Conservation (phyloP, 2,797 vertebrate genomes). For the Chelonia mydas region DNA sequence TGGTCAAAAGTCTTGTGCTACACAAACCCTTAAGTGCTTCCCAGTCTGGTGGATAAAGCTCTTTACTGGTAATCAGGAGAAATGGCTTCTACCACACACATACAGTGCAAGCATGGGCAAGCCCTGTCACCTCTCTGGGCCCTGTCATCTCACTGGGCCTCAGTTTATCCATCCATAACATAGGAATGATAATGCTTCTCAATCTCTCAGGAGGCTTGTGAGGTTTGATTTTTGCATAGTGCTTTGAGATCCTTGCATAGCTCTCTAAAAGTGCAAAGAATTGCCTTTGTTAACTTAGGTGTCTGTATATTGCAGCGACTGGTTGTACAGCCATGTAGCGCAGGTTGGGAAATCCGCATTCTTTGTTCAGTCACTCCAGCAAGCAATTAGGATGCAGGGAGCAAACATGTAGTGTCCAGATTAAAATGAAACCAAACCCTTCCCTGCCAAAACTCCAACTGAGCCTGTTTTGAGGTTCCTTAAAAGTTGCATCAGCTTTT, state of each 20-base stretch:
- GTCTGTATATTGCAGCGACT: slow-evolving; percentile 55
- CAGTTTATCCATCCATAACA: background rate
- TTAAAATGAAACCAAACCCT: slow-evolving; percentile 52
- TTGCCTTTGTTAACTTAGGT: background rate
- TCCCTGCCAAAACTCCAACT: slow-evolving; percentile 37
- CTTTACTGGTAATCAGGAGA: background rate
- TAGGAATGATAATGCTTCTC: background rate
- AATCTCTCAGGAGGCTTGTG: background rate
- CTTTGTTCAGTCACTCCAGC: slow-evolving; percentile 61
- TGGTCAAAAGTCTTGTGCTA: background rate
- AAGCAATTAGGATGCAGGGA: slow-evolving; percentile 53
- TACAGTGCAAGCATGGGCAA: background rate
- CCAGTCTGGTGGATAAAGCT: background rate
- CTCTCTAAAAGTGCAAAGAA: background rate
- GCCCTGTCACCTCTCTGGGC: background rate
- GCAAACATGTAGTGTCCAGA: slow-evolving; percentile 67
- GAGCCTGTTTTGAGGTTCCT: slow-evolving; percentile 43
- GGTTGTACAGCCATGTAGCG: slow-evolving; percentile 69
- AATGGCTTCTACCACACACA: background rate
- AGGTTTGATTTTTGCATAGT: background rate
- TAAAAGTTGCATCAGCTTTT: slow-evolving; percentile 10
- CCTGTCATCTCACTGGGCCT: background rate
- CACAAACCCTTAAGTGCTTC: background rate
- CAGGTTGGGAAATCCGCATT: slow-evolving; percentile 70
- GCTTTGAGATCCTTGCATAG: background rate